Conservation (phyloP, 2,113 vertebrate species). For the Gracilinanus agilis region DNA sequence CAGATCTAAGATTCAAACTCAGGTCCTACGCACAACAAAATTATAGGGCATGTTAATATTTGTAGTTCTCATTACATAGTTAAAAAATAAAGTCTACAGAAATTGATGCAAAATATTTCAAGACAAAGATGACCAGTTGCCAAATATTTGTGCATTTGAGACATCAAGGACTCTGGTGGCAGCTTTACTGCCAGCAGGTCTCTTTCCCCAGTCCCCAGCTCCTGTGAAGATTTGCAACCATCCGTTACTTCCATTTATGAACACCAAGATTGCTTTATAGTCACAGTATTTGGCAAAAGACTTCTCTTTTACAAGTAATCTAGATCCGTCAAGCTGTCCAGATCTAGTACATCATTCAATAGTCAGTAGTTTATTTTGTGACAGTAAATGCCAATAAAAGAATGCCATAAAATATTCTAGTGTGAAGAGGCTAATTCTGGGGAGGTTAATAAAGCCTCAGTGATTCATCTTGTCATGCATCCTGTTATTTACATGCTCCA, state of each 20-base stretch:
- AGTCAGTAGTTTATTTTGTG: conserved; percentile 79
- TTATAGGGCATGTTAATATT: not conserved
- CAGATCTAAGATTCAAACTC: not conserved
- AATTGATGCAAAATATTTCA: not conserved
- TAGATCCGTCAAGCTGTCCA: conserved; percentile 77
- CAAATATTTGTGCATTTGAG: conserved; percentile 37
- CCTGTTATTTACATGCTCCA: conserved; percentile 63
- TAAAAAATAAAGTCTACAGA: not conserved
- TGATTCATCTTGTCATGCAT: conserved; percentile 70
- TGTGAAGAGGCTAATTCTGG: conserved; percentile 76
- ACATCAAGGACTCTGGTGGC: not conserved
- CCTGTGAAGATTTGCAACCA: conserved; percentile 63
- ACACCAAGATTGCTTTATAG: conserved; percentile 75
- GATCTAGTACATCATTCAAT: conserved; percentile 72
- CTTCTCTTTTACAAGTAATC: conserved; percentile 77
- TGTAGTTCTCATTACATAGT: not conserved
- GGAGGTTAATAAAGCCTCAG: conserved; percentile 75
- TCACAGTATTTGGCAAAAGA: conserved; percentile 71
- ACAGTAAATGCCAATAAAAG: conserved; percentile 82
- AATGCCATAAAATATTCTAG: conserved; percentile 78
- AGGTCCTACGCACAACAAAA: not conserved
- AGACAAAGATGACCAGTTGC: not conserved
- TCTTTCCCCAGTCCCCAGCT: conserved; percentile 36
- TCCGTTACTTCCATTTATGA: conserved; percentile 69
- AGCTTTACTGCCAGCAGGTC: conserved; percentile 37